phyloP scores from a whole-genome alignment of 2,797 vertebrate species.

The Tokudaia muenninki region DNA sequence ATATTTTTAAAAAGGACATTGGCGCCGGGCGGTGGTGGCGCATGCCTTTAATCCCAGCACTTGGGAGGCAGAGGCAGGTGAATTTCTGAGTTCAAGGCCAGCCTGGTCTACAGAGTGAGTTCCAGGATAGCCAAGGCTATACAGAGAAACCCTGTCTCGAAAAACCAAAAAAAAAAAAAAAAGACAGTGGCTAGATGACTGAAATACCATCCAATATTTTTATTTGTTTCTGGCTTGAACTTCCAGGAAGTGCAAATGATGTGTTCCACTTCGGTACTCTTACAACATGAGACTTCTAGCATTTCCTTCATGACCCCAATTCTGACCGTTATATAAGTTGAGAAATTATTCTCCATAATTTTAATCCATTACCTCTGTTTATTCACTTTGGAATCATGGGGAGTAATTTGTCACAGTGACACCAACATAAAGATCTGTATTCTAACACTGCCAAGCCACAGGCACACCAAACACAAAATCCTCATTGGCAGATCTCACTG shows the following conservation, averaged over 20 bases:
- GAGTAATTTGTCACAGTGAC: background rate
- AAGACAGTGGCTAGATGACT: background rate
- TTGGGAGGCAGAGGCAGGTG: no score
- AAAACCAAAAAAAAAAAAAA: no score
- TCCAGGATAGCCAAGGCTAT: no score
- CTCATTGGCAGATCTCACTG: background rate
- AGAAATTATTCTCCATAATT: slow-evolving; percentile 5
- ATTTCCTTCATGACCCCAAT: slow-evolving; percentile 25
- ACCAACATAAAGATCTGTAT: background rate
- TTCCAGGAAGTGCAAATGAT: background rate
- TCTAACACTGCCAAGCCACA: background rate
- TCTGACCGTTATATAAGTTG: background rate
- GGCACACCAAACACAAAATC: background rate
- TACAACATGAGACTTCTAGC: background rate
- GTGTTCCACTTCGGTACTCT: background rate
- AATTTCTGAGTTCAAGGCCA: no score
- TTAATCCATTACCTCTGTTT: background rate
- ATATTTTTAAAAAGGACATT: background rate
- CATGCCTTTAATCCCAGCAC: no score
- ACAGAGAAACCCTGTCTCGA: no score
- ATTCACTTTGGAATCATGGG: background rate
- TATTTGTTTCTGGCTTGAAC: background rate
- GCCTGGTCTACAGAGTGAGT: no score
- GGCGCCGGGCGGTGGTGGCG: no score
- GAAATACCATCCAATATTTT: background rate